Evolutionary conservation across 2,888 invertebrate species (phyloP), one percentile per base, ranked within the genome.

Genomic region (Steinernema hermaphroditum): DNA sequence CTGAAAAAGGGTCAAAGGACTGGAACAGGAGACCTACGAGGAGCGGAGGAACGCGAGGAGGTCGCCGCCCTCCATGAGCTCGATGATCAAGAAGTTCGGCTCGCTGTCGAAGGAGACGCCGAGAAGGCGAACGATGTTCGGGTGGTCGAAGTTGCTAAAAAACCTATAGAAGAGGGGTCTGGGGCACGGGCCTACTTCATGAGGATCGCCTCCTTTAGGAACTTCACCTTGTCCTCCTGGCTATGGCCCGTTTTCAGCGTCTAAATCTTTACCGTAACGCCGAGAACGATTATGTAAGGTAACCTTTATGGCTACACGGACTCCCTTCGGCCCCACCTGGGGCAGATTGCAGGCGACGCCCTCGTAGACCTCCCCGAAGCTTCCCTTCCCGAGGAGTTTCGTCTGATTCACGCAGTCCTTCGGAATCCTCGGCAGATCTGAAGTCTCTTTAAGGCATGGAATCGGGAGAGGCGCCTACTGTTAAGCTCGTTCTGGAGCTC

Each of bases 1-100:
- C 73, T 73, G 57, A 9, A 71, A 37, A n/a, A 34, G n/a, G 4
- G 24, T 24, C 24, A n/a, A 34, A 72, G 16, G 29, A 41, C 50
- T 29, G 24, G 24, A 19, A 27, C 27, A 41, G 19, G 27, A 49
- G 34, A 37, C 27, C 32, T 43, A 73, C 27, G 43, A 93, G 4
- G 91, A 91, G 71, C 96, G 89, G 62, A 98, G 89, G 87, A 94
- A 97, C 74, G 93, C 93, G 41, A 96, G 90, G 73, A 98, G 89
- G 88, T 97, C 97, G 0, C 97, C 96, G 2, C 93, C 95, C 87
- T 95, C 93, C 98, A 98, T 98, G 22, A 97, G 90, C 87, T 98
- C 97, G 91, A 97, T 92, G 68, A 98, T 92, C 77, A 98, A 92
- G 82, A 94, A 93, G 83, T 94, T 92, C 8, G 94, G 93, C 86